phyloP scores from a whole-genome alignment of 1,140 invertebrate species.

The Dryas iulia region DNA sequence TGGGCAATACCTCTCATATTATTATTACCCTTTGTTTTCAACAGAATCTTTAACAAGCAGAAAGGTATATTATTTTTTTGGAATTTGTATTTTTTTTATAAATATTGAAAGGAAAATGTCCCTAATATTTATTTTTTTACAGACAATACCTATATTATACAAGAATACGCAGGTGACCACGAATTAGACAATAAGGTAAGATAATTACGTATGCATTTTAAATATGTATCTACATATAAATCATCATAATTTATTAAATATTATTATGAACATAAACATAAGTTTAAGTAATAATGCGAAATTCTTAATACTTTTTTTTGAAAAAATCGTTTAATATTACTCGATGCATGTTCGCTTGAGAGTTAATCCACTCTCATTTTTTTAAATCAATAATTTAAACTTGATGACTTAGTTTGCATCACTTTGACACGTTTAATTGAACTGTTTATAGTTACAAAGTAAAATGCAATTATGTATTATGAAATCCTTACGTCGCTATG shows the following conservation, averaged over 20 bases:
- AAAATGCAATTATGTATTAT: neutral
- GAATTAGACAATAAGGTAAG: conserved; percentile 20
- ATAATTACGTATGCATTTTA: neutral
- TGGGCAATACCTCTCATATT: conserved; percentile 54
- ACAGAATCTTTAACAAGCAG: conserved; percentile 35
- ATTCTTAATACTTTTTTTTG: too few relatives aligned
- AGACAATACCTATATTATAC: conserved; percentile 41
- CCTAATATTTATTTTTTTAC: neutral
- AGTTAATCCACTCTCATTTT: too few relatives aligned
- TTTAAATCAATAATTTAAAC: too few relatives aligned
- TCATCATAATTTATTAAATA: too few relatives aligned
- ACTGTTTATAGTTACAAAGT: neutral
- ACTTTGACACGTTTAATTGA: neutral
- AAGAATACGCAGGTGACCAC: conserved; percentile 50
- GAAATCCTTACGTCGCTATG: neutral
- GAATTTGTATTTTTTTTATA: too few relatives aligned
- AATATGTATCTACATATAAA: too few relatives aligned
- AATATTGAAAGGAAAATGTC: neutral
- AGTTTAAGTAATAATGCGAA: too few relatives aligned
- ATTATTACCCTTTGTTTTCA: conserved; percentile 50
- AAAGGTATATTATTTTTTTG: too few relatives aligned
- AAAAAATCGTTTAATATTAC: too few relatives aligned
- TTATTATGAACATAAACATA: too few relatives aligned
- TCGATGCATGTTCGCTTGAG: too few relatives aligned
- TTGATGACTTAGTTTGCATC: too few relatives aligned